Evolutionary conservation across 2,113 vertebrate genomes (phyloP).

Genomic region (Hippolais icterina): DNA sequence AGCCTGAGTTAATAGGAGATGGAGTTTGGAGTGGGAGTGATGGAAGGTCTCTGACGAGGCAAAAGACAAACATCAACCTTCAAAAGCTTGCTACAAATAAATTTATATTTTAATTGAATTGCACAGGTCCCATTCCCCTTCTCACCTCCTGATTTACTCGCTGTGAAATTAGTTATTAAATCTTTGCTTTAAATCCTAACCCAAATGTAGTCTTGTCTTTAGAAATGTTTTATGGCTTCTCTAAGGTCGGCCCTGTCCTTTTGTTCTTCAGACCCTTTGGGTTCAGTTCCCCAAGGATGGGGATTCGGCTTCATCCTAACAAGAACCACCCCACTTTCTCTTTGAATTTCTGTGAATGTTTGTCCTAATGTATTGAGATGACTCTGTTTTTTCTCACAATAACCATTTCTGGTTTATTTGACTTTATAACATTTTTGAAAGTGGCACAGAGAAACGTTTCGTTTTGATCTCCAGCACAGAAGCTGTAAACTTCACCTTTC

Average conservation of each 20-base stretch:
- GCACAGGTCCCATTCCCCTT: not conserved
- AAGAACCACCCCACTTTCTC: not conserved
- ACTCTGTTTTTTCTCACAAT: not conserved
- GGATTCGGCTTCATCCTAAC: not conserved
- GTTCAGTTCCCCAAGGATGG: not conserved
- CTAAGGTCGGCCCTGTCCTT: not conserved
- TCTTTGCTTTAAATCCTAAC: not conserved
- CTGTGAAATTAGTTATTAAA: not conserved
- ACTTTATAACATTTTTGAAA: not conserved
- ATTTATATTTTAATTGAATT: not conserved
- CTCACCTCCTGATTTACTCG: not conserved
- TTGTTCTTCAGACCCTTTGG: not conserved
- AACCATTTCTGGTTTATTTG: not conserved
- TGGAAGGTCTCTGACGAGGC: not conserved
- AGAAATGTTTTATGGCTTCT: not conserved
- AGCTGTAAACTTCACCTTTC: not conserved
- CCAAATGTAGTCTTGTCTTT: not conserved
- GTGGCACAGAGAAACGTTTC: not conserved
- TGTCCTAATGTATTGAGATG: not conserved
- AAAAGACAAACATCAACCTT: not conserved
- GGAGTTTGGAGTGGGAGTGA: not conserved
- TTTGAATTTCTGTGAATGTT: not conserved
- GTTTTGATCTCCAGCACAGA: not conserved
- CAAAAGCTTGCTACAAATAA: not conserved
- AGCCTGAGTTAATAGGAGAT: fast-evolving